Percentiles rank a stretch among this genome's conserved stretches.
phyloP scores from a whole-genome alignment of 64 coral and sea anemone genomes.

The Porites australiensis region DNA sequence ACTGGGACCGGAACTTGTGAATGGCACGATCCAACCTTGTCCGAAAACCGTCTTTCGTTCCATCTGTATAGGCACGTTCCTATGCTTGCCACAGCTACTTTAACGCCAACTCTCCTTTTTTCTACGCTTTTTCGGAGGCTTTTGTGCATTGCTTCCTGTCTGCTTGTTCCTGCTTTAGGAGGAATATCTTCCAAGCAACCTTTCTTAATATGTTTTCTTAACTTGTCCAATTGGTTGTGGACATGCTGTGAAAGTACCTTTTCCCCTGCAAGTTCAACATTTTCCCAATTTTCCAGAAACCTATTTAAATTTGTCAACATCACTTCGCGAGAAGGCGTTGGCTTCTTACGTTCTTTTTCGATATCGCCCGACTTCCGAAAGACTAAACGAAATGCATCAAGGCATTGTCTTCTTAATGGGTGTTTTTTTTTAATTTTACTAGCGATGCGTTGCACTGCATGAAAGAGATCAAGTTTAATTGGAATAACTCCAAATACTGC shows the following conservation, averaged over 20 bases:
- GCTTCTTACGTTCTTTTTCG: neutral
- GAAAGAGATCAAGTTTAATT: conserved; percentile 60
- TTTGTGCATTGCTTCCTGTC: conserved; percentile 19
- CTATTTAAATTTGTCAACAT: neutral
- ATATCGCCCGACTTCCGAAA: neutral
- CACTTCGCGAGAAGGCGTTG: neutral
- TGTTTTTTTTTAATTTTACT: conserved; percentile 30
- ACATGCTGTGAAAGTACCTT: neutral
- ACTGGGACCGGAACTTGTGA: neutral
- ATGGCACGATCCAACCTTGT: neutral
- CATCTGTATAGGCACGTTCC: conserved; percentile 19
- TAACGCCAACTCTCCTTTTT: neutral
- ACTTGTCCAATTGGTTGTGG: neutral
- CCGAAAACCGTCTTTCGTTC: neutral
- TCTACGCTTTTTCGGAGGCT: conserved; percentile 16
- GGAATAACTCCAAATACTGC: conserved; percentile 34
- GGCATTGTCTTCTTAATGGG: no score
- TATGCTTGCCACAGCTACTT: conserved; percentile 12
- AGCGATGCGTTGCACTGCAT: conserved; percentile 39
- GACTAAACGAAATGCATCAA: no score
- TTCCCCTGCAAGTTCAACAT: neutral
- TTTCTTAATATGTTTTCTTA: neutral
- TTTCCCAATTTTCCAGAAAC: neutral
- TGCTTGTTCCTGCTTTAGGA: conserved; percentile 22
- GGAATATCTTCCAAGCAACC: conserved; percentile 8